These are phyloP conservation scores for Heliconius erato DNA, from an alignment of 2,888 invertebrate genomes.

Conservation along the genomic window DNA sequence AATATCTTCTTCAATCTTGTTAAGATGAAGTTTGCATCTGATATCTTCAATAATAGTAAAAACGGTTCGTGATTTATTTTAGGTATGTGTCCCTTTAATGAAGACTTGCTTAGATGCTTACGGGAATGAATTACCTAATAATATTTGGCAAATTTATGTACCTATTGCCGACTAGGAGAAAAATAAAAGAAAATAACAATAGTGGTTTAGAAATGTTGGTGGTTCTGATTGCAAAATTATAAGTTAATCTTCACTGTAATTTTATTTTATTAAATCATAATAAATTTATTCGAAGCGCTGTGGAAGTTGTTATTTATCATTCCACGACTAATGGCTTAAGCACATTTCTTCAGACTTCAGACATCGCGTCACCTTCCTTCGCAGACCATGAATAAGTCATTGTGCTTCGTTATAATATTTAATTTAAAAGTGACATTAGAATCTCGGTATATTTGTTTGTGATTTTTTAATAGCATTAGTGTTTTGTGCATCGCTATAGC, in stretches of 20 bases:
- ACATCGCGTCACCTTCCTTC: slow-evolving; percentile 73
- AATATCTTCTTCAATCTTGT: no score
- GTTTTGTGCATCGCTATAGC: not conserved
- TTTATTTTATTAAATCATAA: slow-evolving; percentile 17
- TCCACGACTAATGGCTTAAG: slow-evolving; percentile 66
- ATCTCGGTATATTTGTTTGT: slow-evolving; percentile 47
- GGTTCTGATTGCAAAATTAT: not conserved
- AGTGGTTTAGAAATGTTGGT: no score
- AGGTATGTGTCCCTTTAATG: slow-evolving; percentile 75
- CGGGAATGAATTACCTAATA: slow-evolving; percentile 72
- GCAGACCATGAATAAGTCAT: slow-evolving; percentile 82
- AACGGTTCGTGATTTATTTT: slow-evolving; percentile 53
- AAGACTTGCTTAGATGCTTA: slow-evolving; percentile 78
- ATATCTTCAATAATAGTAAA: slow-evolving; percentile 19
- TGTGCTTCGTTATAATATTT: slow-evolving; percentile 79
- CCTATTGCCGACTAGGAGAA: slow-evolving; percentile 60
- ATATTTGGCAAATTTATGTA: slow-evolving; percentile 78
- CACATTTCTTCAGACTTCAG: slow-evolving; percentile 63
- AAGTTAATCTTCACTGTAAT: not conserved
- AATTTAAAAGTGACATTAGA: slow-evolving; percentile 71
- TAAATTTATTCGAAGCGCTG: slow-evolving; percentile 13
- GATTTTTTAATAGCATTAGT: not conserved
- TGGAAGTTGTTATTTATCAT: slow-evolving; percentile 72
- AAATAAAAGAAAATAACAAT: not conserved
- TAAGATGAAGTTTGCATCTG: not conserved